Conservation (phyloP, 2,888 invertebrate genomes). For the Nebria salina region DNA sequence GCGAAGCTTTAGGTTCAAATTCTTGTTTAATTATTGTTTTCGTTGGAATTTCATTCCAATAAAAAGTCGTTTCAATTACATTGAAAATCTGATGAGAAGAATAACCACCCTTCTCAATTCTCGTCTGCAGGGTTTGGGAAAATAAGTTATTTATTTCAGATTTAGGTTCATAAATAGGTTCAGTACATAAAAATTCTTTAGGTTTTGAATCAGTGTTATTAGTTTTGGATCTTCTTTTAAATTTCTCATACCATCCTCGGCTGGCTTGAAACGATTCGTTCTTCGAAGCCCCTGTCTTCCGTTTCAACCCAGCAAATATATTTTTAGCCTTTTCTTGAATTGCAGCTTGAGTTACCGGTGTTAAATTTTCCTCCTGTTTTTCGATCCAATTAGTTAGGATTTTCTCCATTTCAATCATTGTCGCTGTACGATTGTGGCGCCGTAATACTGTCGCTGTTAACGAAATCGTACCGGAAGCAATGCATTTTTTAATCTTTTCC, state of each 20-base stretch:
- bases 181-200: conserved; percentile 35
- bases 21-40: background rate
- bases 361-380: conserved; percentile 49
- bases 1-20: background rate
- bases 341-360: conserved; percentile 50
- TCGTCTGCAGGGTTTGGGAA: background rate
- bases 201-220: conserved; percentile 47
- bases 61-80: background rate
- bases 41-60: conserved; percentile 1
- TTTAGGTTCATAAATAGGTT: background rate
- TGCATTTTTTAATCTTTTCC: background rate
- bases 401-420: conserved; percentile 48
- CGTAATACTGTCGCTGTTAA: background rate
- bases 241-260: conserved; percentile 50
- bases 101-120: background rate
- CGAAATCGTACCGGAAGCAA: background rate
- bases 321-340: conserved; percentile 51
- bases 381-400: conserved; percentile 49
- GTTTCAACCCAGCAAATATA: conserved; percentile 50
- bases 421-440: background rate
- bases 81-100: background rate
- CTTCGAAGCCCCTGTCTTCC: conserved; percentile 38
- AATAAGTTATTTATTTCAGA: background rate
- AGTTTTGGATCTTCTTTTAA: conserved; percentile 43
- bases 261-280: conserved; percentile 48